phyloP scores from a whole-genome alignment of 2,113 vertebrate genomes.

The Alectura lathami region DNA sequence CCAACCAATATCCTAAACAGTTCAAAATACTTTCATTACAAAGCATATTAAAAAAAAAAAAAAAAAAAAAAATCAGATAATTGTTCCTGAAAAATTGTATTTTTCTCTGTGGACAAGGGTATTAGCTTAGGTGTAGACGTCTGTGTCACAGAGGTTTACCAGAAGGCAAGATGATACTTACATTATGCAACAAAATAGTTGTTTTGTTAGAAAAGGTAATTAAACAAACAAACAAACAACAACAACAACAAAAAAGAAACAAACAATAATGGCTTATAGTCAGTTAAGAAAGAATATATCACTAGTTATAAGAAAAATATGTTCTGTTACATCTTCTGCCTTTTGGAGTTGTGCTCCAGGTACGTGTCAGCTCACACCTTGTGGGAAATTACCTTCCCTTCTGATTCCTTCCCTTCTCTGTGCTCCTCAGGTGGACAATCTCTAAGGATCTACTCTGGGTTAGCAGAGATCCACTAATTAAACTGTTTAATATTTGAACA shows the following conservation, averaged over 20 bases:
- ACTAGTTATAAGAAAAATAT: neutral
- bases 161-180: neutral
- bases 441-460: neutral
- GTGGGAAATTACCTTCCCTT: accelerated
- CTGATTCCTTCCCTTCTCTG: neutral
- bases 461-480: neutral
- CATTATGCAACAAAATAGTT: neutral
- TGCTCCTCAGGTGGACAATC: neutral
- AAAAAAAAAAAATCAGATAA: neutral
- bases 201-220: neutral
- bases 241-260: neutral
- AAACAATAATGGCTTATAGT: neutral
- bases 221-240: neutral
- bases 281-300: neutral
- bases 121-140: neutral
- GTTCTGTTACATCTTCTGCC: neutral
- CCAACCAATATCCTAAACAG: no score
- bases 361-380: neutral
- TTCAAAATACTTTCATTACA: neutral
- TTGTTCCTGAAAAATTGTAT: neutral
- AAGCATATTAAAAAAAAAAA: neutral
- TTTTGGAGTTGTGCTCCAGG: neutral
- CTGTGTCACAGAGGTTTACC: neutral
- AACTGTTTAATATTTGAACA: neutral
- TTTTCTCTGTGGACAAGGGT: neutral